Base-by-base conservation (phyloP, 2,888 invertebrate genomes). In the Palloptera scutellata region DNA sequence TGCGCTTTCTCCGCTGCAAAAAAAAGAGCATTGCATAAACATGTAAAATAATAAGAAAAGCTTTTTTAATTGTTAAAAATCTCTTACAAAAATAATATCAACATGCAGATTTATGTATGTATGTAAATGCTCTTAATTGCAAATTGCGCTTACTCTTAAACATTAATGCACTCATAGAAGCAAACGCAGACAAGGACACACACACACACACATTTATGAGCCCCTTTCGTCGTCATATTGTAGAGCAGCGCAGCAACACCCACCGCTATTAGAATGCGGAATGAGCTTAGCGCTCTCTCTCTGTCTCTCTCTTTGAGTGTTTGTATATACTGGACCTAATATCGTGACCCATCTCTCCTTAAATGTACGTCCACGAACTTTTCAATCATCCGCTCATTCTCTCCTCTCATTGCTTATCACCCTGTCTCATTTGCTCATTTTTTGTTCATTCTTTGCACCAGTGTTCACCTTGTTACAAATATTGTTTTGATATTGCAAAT, bases 401-500 rank as follows among this genome's bases (percentile, higher is more conserved):
- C 12, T 45, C n/a, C 48, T 60, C 40, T 20, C 13, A n/a, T n/a
- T 43, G 9, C 15, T 53, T 30, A 60, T 65, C 19, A 48, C 61
- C 45, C 61, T 43, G n/a, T 13, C 43, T 30, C 43, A 55, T 63
- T 43, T 45, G 57, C 43, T 20, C 40, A 52, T 63, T 54, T 61
- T 12, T 61, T 61, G 54, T 55, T 54, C 8, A 3, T 45, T 30
- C 30, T 12, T n/a, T 43, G 30, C 12, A 42, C 15, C 15, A 43
- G 30, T 64, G 43, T 51, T 20, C 57, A 53, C 19, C 59, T 64
- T 51, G 51, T 40, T 64, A 13, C 62, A 42, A 51, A 13, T 45
- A 17, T 54, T 45, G 40, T 51, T 64, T 15, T 52, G 53, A 61
- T 41, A 61, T n/a, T 13, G 55, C 55, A 43, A 11, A 63, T 62